Conservation (phyloP, 2,113 vertebrate genomes). For the Tringa solitaria region DNA sequence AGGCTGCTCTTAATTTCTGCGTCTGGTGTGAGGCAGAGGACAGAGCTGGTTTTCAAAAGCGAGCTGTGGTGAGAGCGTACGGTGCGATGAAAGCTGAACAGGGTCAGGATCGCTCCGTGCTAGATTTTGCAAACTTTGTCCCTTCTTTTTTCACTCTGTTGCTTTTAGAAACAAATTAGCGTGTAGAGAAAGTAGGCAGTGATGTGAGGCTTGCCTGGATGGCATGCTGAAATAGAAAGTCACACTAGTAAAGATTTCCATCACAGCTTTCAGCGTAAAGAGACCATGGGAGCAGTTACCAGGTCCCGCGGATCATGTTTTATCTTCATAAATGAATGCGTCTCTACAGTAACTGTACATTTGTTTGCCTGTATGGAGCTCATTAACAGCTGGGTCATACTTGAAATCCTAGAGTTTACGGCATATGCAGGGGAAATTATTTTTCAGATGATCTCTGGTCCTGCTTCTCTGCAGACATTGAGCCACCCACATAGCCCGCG, state of each 20-base stretch:
- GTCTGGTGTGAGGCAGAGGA: neutral
- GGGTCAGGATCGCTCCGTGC: neutral
- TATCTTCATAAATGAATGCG: neutral
- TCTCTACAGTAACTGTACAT: neutral
- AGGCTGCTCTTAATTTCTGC: neutral
- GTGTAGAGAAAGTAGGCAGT: neutral
- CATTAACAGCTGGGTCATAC: slow-evolving; percentile 44
- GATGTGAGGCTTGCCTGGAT: neutral
- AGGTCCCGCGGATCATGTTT: neutral
- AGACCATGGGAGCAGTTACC: neutral
- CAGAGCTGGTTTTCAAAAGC: neutral
- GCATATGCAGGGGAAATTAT: slow-evolving; percentile 22
- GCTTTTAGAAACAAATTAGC: neutral
- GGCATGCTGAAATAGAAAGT: neutral
- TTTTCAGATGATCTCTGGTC: slow-evolving; percentile 32
- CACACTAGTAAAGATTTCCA: neutral
- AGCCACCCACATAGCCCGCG: slow-evolving; percentile 26
- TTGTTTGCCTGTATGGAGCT: slow-evolving; percentile 47
- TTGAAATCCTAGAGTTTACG: slow-evolving; percentile 29
- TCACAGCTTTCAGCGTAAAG: neutral
- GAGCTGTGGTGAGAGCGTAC: accelerated
- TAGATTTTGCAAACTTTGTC: neutral
- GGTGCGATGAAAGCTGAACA: accelerated
- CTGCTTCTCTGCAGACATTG: neutral
- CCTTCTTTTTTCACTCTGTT: neutral